Conservation (phyloP, 2,113 vertebrate species). For the Misgurnus anguillicaudatus region DNA sequence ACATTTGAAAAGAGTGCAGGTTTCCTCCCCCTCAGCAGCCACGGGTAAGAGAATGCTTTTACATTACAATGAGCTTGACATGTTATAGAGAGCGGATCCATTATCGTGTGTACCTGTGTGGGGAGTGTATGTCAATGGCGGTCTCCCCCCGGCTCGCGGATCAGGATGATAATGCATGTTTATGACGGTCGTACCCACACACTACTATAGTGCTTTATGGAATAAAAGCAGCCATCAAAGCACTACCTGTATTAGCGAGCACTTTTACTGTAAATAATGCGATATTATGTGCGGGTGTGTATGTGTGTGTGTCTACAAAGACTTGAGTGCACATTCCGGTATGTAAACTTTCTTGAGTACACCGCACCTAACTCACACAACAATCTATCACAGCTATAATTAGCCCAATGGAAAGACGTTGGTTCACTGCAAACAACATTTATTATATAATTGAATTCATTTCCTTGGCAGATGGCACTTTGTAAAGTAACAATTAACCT, state of each 20-base stretch:
- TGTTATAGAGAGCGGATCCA: slow-evolving; percentile 75
- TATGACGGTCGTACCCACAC: slow-evolving; percentile 48
- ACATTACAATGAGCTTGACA: slow-evolving; percentile 79
- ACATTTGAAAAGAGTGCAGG: slow-evolving; percentile 48
- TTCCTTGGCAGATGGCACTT: slow-evolving; percentile 37
- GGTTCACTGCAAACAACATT: slow-evolving; percentile 38
- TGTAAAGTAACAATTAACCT: slow-evolving; percentile 27
- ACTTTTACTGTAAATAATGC: slow-evolving; percentile 58
- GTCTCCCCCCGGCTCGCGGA: slow-evolving; percentile 45
- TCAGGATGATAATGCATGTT: slow-evolving; percentile 59
- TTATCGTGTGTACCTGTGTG: slow-evolving; percentile 75
- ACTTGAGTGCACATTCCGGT: background rate
- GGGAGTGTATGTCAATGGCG: slow-evolving; percentile 52
- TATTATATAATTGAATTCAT: slow-evolving; percentile 34
- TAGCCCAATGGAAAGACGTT: slow-evolving; percentile 52
- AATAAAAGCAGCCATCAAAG: slow-evolving; percentile 60
- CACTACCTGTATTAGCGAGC: slow-evolving; percentile 46
- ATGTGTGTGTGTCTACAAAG: slow-evolving; percentile 33
- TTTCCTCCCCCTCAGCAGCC: slow-evolving; percentile 40
- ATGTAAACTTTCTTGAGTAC: background rate
- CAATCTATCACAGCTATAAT: slow-evolving; percentile 59
- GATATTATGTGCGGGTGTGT: slow-evolving; percentile 40
- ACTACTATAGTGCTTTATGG: slow-evolving; percentile 50
- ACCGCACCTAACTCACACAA: slow-evolving; percentile 21
- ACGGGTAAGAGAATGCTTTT: slow-evolving; percentile 67